Evolutionary conservation across 37 sponge, comb jelly and placozoan species (phyloP).

Genomic region (Corticium candelabrum): DNA sequence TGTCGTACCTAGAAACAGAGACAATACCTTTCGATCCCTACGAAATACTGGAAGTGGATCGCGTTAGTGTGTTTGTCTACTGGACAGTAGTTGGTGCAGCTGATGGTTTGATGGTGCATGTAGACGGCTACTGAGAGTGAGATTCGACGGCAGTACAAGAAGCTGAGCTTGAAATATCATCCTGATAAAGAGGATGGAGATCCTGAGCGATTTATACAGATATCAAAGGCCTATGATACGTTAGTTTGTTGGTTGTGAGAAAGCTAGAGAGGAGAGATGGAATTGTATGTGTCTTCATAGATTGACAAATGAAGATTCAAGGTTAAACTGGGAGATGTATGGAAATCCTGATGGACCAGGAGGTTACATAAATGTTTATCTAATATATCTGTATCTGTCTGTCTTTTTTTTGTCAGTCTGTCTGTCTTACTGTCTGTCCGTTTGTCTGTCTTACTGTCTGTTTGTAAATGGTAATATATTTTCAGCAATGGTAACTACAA

Average conservation of each 20-base stretch:
- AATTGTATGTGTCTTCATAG: conserved; percentile 11
- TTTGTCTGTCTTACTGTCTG: too few species aligned
- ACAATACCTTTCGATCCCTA: conserved; percentile 69
- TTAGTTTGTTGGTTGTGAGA: conserved; percentile 15
- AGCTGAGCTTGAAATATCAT: conserved; percentile 75
- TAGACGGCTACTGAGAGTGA: conserved; percentile 46
- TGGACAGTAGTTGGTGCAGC: background rate
- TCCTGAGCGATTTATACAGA: conserved; percentile 76
- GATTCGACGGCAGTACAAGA: conserved; percentile 69
- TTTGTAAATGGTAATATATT: too few species aligned
- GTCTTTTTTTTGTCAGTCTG: too few species aligned
- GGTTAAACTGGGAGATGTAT: conserved; percentile 81
- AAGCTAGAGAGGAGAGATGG: background rate
- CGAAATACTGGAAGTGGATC: conserved; percentile 58
- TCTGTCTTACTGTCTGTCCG: too few species aligned
- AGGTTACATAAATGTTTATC: too few species aligned
- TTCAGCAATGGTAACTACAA: too few species aligned
- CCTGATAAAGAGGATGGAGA: conserved; percentile 85
- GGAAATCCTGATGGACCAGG: conserved; percentile 90
- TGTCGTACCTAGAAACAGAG: conserved; percentile 47
- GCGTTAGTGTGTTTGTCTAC: conserved; percentile 19
- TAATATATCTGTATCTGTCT: too few species aligned
- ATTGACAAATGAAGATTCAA: conserved; percentile 71
- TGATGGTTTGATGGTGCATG: background rate
- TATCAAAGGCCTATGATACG: conserved; percentile 88